phyloP scores from a whole-genome alignment of 2,113 vertebrate species.

The Procavia capensis region DNA sequence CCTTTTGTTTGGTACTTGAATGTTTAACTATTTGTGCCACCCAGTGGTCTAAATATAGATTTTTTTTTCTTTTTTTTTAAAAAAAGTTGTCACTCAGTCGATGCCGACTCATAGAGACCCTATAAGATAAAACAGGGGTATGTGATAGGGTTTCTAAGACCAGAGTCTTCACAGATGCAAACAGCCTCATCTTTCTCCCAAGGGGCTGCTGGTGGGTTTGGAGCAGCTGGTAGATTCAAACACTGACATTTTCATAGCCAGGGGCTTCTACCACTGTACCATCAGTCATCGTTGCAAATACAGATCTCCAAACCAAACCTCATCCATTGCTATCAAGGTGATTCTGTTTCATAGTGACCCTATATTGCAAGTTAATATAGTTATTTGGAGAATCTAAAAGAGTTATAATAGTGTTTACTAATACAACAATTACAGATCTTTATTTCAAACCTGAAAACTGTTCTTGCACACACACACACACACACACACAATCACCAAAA shows the following conservation, averaged over 20 bases:
- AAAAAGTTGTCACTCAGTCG: neutral
- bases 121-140: neutral
- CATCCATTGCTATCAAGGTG: neutral
- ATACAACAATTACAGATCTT: neutral
- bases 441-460: conserved; percentile 41
- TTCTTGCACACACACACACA: too few relatives aligned
- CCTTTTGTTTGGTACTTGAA: neutral
- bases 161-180: neutral
- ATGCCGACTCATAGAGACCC: neutral
- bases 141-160: neutral
- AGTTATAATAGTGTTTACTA: neutral
- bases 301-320: neutral
- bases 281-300: neutral
- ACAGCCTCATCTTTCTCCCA: neutral
- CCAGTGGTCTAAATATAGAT: neutral
- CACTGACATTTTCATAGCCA: neutral
- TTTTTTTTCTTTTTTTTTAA: too few relatives aligned
- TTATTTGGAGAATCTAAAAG: neutral
- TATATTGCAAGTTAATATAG: neutral
- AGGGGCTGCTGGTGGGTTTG: neutral
- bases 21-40: neutral
- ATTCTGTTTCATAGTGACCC: neutral
- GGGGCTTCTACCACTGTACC: neutral
- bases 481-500: neutral
- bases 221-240: neutral